phyloP scores from a whole-genome alignment of 2,113 vertebrate genomes.

The Aegotheles bennettii region DNA sequence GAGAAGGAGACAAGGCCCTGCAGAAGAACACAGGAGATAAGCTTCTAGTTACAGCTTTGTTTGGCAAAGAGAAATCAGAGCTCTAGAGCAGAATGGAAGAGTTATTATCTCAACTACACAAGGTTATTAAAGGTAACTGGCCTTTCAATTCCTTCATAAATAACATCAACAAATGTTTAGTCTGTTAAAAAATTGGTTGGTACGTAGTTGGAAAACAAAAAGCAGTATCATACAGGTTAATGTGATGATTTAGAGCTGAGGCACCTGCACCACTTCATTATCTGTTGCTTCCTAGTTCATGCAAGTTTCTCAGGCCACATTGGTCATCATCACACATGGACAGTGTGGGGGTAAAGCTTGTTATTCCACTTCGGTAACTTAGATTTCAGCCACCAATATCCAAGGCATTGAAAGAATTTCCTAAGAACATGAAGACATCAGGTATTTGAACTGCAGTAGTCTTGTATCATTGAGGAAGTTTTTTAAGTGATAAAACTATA shows the following conservation, averaged over 20 bases:
- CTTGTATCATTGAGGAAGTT: not conserved
- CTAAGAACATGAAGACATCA: not conserved
- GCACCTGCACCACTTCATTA: not conserved
- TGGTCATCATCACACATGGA: not conserved
- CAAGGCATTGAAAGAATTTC: not conserved
- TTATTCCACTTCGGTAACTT: not conserved
- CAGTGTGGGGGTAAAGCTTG: rapidly evolving
- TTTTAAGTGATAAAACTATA: not conserved
- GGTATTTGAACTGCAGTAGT: not conserved
- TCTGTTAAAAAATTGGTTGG: not conserved
- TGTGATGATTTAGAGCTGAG: not conserved
- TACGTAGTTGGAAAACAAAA: not conserved
- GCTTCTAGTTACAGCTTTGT: not conserved
- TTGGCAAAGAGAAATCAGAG: not conserved
- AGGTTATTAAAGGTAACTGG: not conserved
- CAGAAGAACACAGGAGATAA: not conserved
- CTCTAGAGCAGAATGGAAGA: not conserved
- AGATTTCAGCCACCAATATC: not conserved
- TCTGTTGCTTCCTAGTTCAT: not conserved
- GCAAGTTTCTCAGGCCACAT: not conserved
- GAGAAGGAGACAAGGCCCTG: not conserved
- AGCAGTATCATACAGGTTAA: not conserved
- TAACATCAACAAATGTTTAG: not conserved
- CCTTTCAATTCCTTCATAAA: not conserved
- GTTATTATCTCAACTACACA: not conserved